A percentile compares a stretch with the other conserved stretches of the same genome.
phyloP scores from a whole-genome alignment of 2,113 vertebrate genomes.

The Heloderma charlesbogerti region DNA sequence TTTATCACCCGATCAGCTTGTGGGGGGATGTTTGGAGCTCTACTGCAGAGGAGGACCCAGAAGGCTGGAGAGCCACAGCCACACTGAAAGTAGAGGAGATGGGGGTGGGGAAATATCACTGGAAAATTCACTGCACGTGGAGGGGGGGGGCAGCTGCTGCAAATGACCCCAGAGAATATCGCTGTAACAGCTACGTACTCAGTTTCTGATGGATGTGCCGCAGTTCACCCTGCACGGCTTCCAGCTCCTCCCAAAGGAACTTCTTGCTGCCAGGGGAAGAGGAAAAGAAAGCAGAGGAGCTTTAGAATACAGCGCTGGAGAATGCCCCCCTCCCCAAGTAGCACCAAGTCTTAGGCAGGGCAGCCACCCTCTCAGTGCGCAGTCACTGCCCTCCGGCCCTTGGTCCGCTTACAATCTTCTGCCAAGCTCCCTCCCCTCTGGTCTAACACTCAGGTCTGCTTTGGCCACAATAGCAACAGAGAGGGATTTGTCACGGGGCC shows the following conservation, averaged over 20 bases:
- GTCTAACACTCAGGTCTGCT: not conserved
- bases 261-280: conserved; percentile 23
- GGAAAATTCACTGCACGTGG: not conserved
- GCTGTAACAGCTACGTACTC: conserved; percentile 49
- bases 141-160: too few species aligned
- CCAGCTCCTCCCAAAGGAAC: conserved; percentile 74
- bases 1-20: not conserved
- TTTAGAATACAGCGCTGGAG: not conserved
- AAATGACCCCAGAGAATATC: not conserved
- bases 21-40: conserved; percentile 35
- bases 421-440: not conserved
- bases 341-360: too few species aligned
- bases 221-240: conserved; percentile 69
- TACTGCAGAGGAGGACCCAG: conserved; percentile 25
- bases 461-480: not conserved
- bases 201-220: conserved; percentile 71
- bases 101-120: not conserved
- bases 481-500: not conserved
- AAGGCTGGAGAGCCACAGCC: conserved; percentile 55
- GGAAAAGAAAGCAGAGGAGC: not conserved
- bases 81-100: not conserved
- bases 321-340: too few species aligned
- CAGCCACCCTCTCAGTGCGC: not conserved
- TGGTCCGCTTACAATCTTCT: not conserved
- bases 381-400: not conserved